phyloP scores from a whole-genome alignment of 2,797 vertebrate species.

The Esox lucius region DNA sequence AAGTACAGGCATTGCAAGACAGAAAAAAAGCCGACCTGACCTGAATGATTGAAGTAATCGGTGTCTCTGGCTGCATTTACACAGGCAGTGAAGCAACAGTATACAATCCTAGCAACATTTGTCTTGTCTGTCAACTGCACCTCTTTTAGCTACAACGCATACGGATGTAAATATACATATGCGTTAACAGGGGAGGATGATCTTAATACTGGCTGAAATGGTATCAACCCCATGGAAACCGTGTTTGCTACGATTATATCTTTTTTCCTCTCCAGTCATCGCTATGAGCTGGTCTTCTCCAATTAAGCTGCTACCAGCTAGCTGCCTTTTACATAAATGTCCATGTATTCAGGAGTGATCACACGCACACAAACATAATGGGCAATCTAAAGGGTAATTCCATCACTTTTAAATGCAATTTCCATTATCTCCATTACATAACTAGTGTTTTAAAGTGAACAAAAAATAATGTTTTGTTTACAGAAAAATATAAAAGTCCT shows the following conservation, averaged over 20 bases:
- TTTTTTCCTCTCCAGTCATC: too few relatives aligned
- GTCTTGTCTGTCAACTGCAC: conserved; percentile 45
- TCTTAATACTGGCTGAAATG: too few relatives aligned
- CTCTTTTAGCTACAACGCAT: conserved; percentile 12
- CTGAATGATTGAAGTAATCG: conserved; percentile 49
- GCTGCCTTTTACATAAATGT: too few relatives aligned
- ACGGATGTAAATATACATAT: conserved; percentile 42
- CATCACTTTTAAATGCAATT: too few relatives aligned
- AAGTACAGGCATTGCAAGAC: conserved; percentile 59
- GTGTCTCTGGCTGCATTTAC: neutral
- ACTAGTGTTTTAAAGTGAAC: too few relatives aligned
- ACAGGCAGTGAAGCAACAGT: conserved; percentile 54
- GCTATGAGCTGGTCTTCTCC: too few relatives aligned
- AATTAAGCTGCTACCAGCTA: too few relatives aligned
- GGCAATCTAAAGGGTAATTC: conserved; percentile 72
- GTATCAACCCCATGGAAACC: too few relatives aligned
- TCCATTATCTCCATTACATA: too few relatives aligned
- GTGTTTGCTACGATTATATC: too few relatives aligned
- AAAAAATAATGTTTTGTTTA: too few relatives aligned
- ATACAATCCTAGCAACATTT: conserved; percentile 57
- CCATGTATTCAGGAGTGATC: conserved; percentile 68
- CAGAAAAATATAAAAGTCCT: too few relatives aligned
- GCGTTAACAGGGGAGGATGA: conserved; percentile 21
- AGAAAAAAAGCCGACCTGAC: conserved; percentile 29
- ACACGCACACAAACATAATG: conserved; percentile 71